Base-by-base conservation (phyloP, 2,113 vertebrate species). In the Chloroceryle aenea region DNA sequence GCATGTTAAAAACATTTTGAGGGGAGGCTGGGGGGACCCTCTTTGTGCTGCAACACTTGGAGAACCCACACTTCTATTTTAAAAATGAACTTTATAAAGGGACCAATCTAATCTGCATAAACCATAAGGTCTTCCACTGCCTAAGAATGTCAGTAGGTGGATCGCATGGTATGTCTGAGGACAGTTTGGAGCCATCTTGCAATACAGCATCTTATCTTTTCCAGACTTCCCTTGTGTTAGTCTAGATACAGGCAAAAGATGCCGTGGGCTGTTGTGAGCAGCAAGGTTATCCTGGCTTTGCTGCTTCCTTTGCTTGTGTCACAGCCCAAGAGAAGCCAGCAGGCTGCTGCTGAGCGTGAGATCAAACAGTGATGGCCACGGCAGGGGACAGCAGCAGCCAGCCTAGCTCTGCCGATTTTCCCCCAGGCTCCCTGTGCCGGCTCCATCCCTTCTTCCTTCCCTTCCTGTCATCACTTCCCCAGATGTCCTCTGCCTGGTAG, bases 221-320 rank as follows among this genome's bases (percentile, higher is more conserved):
- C 52, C 90, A 85, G 55, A 30, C 47, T 90, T 86, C 55, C 61
- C 90, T 32, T 55, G 63, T 67, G 67, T 79, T 93, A 72, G 69
- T 26, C 68, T 63, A 75, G 93, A 92, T 63, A 85, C 23, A 90
- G 61, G 76, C 19, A 55, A 55, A 93, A 80, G 71, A 32, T 86
- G 92, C 90, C 3, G 1, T 2, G 3, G 83, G 90, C 88, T 90
- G 75, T 76, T 92, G 79, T 78, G 93, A 86, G 61, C 82, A 93
- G 79, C 64, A 63, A 55, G 72, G 92, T 91, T 90, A 73, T 90
- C 88, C 88, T 58, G 75, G 88, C 75, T 77, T 69, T 94, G 59
- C 94, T 84, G 45, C 85, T 88, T 66, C 34, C 85, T 77, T 48
- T 67, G 83, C 76, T 61, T 38, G 42, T 45, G 68, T 66, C 8